Base-by-base conservation (phyloP, 1,140 invertebrate species). In the Notospermus geniculatus region DNA sequence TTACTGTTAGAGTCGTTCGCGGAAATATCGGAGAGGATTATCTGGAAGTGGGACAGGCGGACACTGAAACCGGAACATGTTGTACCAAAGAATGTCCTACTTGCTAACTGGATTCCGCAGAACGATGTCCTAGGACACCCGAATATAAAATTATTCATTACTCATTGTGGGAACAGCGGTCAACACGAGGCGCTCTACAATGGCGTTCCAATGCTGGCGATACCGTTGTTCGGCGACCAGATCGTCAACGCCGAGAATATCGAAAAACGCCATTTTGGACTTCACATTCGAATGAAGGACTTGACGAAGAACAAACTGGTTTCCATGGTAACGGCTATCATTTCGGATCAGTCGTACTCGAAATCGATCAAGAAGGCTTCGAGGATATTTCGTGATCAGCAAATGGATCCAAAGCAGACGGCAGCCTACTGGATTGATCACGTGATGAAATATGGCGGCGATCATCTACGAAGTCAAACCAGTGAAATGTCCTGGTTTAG, bases 21-120 rank as follows among this genome's bases (percentile, higher is more conserved):
- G 32, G 15, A 36, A 7, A 36, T 36, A 4, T 7, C 5, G 32
- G 4, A 36, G 5, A 36, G 15, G 32, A 15, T 36, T 36, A 15
- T 36, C 15, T 36, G 32, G 32, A 36, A 36, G 32, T 36, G 32
- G 32, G 15, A 36, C 32, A 36, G 15, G 32, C 15, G 5, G 32
- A 7, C 32, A 7, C 15, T 36, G 32, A 7, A 7, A 36, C 15
- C 32, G 32, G n/a, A n/a, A n/a, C 32, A 15, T 7, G 53, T 23
- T 23, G 17, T 25, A 27, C 53, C 53, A 28, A 17, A 17, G 13
- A 28, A 19, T 15, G 15, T 17, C 2, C 17, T 54, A 15, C 2
- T 25, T 23, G 53, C 25, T 22, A 85, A 84, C 67, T 90, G 88
- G 88, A 70, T 88, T 61, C 89, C 88, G 1, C 88, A 90, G 75